A percentile compares a stretch with the other conserved stretches of the same genome.
These are phyloP conservation scores for Gallinago jamesoni DNA, from an alignment of 2,113 vertebrate species.

Conservation along the genomic window DNA sequence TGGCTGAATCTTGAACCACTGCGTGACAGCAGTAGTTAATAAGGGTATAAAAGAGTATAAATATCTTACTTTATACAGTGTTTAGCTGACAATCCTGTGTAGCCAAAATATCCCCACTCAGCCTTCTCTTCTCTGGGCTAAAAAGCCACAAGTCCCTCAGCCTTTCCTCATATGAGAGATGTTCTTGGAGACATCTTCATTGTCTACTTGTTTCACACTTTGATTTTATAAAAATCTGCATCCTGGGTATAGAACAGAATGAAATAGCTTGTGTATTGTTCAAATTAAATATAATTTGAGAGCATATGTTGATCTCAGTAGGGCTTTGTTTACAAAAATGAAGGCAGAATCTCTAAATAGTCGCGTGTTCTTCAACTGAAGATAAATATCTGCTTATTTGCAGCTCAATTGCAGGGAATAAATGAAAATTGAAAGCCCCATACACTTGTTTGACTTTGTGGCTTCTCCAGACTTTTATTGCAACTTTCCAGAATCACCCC, in stretches of 20 bases:
- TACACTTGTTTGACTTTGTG: neutral
- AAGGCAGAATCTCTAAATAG: neutral
- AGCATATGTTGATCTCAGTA: neutral
- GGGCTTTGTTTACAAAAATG: neutral
- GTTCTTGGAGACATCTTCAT: no score
- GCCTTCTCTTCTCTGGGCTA: no score
- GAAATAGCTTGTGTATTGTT: neutral
- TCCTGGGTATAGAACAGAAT: neutral
- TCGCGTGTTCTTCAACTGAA: neutral
- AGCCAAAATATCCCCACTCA: no score
- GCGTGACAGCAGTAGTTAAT: no score
- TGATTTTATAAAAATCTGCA: neutral
- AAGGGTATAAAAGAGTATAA: no score
- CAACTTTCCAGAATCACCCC: neutral
- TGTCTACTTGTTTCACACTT: neutral
- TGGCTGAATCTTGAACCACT: no score
- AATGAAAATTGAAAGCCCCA: neutral
- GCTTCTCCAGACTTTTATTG: neutral
- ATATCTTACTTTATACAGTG: no score
- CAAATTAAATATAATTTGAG: neutral
- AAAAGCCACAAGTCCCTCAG: no score
- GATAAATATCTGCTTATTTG: neutral
- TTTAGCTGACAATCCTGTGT: no score
- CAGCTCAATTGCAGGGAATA: neutral
- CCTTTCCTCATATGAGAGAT: no score